These are phyloP conservation scores for Gibbula magus DNA, from an alignment of 2,888 invertebrate species.

Conservation along the genomic window DNA sequence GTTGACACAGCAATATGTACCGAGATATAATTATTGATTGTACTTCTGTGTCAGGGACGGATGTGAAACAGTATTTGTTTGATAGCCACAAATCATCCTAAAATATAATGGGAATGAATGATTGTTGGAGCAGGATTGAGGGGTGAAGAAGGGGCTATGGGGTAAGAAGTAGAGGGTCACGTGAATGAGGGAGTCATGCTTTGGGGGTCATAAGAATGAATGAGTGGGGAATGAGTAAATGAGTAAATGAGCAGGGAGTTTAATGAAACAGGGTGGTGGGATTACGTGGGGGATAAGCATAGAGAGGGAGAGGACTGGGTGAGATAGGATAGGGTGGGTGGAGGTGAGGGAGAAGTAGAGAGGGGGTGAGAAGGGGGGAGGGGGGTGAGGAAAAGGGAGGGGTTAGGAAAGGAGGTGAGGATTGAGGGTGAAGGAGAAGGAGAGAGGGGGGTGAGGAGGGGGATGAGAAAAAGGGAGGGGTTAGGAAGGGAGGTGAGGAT, in stretches of 20 bases:
- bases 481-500: neutral
- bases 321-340: neutral
- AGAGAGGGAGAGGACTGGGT: neutral
- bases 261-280: neutral
- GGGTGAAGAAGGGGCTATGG: too few species aligned
- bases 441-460: neutral
- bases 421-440: neutral
- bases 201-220: too few species aligned
- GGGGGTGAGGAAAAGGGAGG: neutral
- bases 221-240: neutral
- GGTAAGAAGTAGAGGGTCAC: too few species aligned
- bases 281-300: neutral
- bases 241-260: neutral
- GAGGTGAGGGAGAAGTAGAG: neutral
- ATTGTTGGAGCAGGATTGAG: too few species aligned
- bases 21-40: too few species aligned
- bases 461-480: neutral
- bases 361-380: neutral
- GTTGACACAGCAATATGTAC: too few species aligned
- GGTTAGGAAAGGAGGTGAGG: neutral
- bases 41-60: too few species aligned
- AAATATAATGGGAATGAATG: too few species aligned
- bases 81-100: too few species aligned
- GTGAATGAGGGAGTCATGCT: neutral
- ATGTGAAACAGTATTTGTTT: too few species aligned